Percentiles rank a stretch among this genome's conserved stretches.
These are phyloP conservation scores for Petrocephalus zakoni DNA, from an alignment of 2,113 vertebrate genomes.

Conservation along the genomic window DNA sequence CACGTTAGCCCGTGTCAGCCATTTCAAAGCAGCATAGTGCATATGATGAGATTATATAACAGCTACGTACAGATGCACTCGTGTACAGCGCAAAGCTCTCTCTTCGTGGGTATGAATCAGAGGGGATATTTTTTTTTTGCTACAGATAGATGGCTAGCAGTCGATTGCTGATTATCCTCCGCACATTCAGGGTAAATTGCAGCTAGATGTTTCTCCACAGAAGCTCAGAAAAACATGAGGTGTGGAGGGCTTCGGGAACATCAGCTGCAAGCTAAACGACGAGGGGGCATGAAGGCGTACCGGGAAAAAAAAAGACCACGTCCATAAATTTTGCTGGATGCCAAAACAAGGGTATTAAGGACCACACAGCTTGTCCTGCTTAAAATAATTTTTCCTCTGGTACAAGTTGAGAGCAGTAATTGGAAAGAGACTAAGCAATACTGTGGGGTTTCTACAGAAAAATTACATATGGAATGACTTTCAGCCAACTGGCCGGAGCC, in stretches of 20 bases:
- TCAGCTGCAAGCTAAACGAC: neutral
- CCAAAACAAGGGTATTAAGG: conserved; percentile 7
- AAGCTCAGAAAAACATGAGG: neutral
- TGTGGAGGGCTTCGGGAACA: neutral
- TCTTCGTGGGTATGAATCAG: neutral
- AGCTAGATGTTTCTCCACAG: neutral
- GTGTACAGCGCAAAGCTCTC: neutral
- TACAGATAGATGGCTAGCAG: neutral
- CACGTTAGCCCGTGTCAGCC: neutral
- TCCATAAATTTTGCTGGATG: neutral
- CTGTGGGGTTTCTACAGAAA: neutral
- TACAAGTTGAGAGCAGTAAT: neutral
- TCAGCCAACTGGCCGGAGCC: conserved; percentile 1
- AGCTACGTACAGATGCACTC: neutral
- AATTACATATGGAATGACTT: conserved; percentile 4
- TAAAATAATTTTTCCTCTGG: neutral
- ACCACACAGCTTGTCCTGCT: conserved; percentile 20
- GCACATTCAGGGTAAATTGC: neutral
- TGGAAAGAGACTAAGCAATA: conserved; percentile 4
- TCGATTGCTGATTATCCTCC: neutral
- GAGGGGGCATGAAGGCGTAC: neutral
- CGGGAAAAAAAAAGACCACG: neutral
- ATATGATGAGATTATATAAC: neutral
- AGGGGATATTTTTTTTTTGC: neutral
- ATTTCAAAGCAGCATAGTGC: neutral